Evolutionary conservation across 35 echinoderm and acorn worm species (phyloP).

Genomic region (Apostichopus parvimensis): DNA sequence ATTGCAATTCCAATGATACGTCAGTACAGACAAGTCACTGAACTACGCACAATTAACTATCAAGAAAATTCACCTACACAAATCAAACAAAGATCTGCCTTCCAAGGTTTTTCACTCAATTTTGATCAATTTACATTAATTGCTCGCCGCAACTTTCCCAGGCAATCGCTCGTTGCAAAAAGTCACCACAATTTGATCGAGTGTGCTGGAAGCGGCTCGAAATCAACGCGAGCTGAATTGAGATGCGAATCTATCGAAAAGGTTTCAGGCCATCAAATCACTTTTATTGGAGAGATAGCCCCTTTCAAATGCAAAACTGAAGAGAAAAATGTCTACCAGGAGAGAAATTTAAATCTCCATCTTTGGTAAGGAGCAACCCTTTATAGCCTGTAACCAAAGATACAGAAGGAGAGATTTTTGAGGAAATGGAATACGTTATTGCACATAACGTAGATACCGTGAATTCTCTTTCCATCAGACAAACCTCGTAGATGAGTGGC

Average conservation of each 20-base stretch:
- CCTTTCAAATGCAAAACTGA: background rate
- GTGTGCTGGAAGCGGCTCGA: background rate
- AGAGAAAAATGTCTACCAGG: background rate
- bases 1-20: no score
- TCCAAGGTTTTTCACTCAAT: constrained; percentile 11
- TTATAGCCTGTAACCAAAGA: constrained; percentile 12
- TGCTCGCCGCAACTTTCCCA: background rate
- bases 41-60: background rate
- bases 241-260: constrained; percentile 4
- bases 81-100: background rate
- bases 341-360: background rate
- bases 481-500: constrained; percentile 11
- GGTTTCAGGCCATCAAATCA: background rate
- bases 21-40: no score
- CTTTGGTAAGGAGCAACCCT: background rate
- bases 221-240: background rate
- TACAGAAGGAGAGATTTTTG: background rate
- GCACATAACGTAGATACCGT: background rate
- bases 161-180: background rate
- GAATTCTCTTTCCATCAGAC: background rate
- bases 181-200: background rate
- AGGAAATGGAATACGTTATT: background rate
- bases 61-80: background rate
- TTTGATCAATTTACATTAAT: constrained; percentile 20
- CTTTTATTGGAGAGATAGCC: background rate